Base-by-base conservation (phyloP, 2,797 vertebrate species). In the Nannoperca obscura region DNA sequence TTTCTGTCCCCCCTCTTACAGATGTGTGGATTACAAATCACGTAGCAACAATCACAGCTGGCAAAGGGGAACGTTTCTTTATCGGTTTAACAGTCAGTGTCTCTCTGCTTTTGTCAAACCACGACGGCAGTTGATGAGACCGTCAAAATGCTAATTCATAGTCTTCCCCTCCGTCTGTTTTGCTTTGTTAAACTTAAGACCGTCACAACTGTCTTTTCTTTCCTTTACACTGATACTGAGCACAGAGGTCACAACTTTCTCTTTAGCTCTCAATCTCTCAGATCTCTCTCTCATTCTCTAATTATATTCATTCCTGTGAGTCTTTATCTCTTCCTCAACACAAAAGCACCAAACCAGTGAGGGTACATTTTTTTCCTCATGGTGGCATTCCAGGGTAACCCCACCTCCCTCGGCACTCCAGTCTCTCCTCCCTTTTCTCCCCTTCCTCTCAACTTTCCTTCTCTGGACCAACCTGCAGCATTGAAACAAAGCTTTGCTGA, bases 301-400 rank as follows among this genome's bases (percentile, higher is more conserved):
- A 76, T 58, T 70, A 20, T n/a, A 77, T 53, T 40, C 36, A 74
- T 78, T 86, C 60, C 69, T 78, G 14, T 34, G 46, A 73, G 52
- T 59, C 24, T 2, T 74, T 77, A 80, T 74, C 82, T 82, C 46
- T 71, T 58, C 24, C 46, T 63, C 54, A n/a, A 40, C 46, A 74
- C 59, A 76, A 60, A 75, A n/a, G 53, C 55, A 54, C 77, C 52
- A 84, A 94, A 92, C 88, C 88, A 87, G 91, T 80, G 85, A 88
- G 86, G 81, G 78, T 76, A 70, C 90, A 88, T 91, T 90, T 87
- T 82, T 58, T 60, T 9, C 59, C n/a, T 81, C 57, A 24, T 34
- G 49, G 76, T 89, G 80, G 68, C 83, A 86, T 90, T 89, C 85
- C 86, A 46, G 58, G 40, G 62, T 63, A 82, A 88, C 79, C 75